Percentiles rank a stretch among this genome's conserved stretches.
Evolutionary conservation across 2,797 vertebrate genomes (phyloP).

Genomic region (Neopelma chrysocephalum): DNA sequence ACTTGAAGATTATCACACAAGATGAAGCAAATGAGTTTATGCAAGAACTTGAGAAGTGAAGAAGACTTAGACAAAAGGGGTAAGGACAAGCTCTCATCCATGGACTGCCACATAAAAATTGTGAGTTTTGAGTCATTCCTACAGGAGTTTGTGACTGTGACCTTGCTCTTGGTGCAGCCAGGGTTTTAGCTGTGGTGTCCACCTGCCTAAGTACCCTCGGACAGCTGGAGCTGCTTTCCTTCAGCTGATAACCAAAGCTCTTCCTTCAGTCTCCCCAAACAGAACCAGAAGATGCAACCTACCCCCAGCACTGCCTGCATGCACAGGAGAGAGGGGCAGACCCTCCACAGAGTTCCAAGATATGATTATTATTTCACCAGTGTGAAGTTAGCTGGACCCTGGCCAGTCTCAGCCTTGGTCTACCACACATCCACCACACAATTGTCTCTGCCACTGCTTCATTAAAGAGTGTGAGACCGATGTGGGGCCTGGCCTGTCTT

Average conservation of each 20-base stretch:
- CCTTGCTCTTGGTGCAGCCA: not conserved
- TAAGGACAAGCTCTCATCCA: not conserved
- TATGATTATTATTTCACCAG: fast-evolving
- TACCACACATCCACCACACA: not conserved
- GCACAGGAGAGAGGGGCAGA: not conserved
- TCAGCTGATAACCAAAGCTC: conserved; percentile 9
- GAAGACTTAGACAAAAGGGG: not conserved
- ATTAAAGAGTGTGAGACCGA: not conserved
- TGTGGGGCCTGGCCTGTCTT: not conserved
- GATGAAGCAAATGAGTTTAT: not conserved
- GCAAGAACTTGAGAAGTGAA: not conserved
- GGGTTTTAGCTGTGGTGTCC: not conserved
- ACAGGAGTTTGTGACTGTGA: not conserved
- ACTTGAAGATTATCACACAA: not conserved
- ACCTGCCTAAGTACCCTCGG: not conserved
- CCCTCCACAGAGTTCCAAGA: not conserved
- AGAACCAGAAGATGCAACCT: not conserved
- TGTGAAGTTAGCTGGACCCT: not conserved
- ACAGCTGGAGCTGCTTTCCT: not conserved
- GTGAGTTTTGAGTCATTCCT: not conserved
- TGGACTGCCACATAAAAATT: not conserved
- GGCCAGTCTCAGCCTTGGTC: not conserved
- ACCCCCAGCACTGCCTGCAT: not conserved
- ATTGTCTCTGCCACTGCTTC: not conserved
- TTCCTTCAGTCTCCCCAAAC: not conserved